Conservation (phyloP, 1,140 invertebrate genomes). For the Platyura marginata region DNA sequence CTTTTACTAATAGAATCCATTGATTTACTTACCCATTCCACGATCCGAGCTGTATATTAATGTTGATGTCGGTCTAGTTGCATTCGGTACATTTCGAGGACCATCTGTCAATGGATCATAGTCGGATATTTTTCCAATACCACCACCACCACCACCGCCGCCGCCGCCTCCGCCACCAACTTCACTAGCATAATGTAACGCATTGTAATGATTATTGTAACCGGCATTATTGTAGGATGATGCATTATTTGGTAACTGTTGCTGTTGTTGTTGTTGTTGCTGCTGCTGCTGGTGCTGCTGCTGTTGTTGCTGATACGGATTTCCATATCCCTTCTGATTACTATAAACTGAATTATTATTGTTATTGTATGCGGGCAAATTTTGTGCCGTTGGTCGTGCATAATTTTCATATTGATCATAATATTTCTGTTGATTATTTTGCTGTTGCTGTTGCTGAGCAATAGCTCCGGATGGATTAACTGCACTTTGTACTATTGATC, state of each 20-base stretch:
- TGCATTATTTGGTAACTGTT: conserved; percentile 8
- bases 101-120: conserved; percentile 57
- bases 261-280: conserved; percentile 4
- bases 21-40: conserved; percentile 28
- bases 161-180: not conserved
- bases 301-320: conserved; percentile 14
- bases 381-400: conserved; percentile 2
- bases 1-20: not conserved
- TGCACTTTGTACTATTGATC: conserved; percentile 19
- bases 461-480: conserved; percentile 21
- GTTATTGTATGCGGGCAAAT: conserved; percentile 9
- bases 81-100: conserved; percentile 51
- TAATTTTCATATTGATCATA: conserved; percentile 8
- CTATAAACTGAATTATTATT: conserved; percentile 7
- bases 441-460: not conserved
- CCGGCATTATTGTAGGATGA: conserved; percentile 10
- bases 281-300: conserved; percentile 17
- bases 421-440: not conserved
- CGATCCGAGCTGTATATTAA: conserved; percentile 70
- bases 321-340: conserved; percentile 8
- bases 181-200: not conserved
- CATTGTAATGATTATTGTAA: not conserved
- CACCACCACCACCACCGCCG: not conserved
- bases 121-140: conserved; percentile 53
- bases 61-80: conserved; percentile 51